Evolutionary conservation across 92 coral and sea anemone genomes (phyloP).

Genomic region (Micromussa lordhowensis): DNA sequence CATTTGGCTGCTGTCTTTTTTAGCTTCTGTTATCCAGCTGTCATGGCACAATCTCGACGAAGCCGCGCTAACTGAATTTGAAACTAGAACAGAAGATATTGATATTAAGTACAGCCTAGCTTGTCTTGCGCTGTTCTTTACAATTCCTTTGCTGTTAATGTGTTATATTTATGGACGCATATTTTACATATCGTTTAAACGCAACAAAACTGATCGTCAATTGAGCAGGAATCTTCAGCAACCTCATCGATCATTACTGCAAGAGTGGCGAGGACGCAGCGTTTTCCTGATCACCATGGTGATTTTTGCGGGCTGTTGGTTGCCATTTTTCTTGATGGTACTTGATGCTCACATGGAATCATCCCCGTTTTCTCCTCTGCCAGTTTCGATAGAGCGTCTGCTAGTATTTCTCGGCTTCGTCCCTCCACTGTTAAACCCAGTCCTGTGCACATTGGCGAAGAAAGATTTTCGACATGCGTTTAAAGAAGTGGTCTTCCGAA

Average conservation of each 20-base stretch:
- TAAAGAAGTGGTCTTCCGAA: neutral
- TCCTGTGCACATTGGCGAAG: slow-evolving; percentile 58
- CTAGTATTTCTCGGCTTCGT: slow-evolving; percentile 42
- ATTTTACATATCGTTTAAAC: slow-evolving; percentile 30
- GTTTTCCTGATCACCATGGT: slow-evolving; percentile 52
- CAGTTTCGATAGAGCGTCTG: slow-evolving; percentile 32
- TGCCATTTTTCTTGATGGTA: slow-evolving; percentile 37
- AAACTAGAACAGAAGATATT: neutral
- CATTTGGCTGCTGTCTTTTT: slow-evolving; percentile 47
- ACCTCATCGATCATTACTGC: neutral
- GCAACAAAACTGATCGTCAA: slow-evolving; percentile 14
- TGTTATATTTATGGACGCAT: slow-evolving; percentile 41
- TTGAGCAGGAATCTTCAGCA: slow-evolving; percentile 3
- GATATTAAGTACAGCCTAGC: slow-evolving; percentile 11
- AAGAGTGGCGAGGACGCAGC: slow-evolving; percentile 35
- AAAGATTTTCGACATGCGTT: slow-evolving; percentile 51
- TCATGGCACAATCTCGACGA: slow-evolving; percentile 49
- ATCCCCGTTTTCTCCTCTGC: slow-evolving; percentile 1
- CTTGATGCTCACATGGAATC: slow-evolving; percentile 17
- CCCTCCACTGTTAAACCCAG: slow-evolving; percentile 61
- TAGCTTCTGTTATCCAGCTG: slow-evolving; percentile 62
- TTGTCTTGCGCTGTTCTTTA: slow-evolving; percentile 55
- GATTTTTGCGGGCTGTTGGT: slow-evolving; percentile 58
- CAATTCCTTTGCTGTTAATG: slow-evolving; percentile 45
- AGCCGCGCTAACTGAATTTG: slow-evolving; percentile 40